A percentile compares a stretch with the other conserved stretches of the same genome.
Conservation (phyloP, 2,888 invertebrate species). For the Caenorhabditis drosophilae region DNA sequence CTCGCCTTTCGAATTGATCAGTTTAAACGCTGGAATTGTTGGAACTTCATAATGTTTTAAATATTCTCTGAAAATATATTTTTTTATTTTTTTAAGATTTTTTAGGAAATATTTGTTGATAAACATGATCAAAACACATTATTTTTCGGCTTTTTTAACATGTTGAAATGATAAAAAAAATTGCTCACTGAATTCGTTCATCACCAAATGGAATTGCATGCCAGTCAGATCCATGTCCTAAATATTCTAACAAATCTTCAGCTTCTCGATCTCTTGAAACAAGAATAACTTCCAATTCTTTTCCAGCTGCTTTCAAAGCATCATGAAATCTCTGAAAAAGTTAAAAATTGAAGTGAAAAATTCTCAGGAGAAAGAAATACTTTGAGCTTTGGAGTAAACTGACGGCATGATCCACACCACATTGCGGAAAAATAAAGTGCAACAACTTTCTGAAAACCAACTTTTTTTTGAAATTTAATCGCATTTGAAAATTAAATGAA, state of each 20-base stretch:
- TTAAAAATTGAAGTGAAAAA: background rate
- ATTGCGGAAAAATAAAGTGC: constrained; percentile 73
- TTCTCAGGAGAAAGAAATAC: constrained; percentile 9
- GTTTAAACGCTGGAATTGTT: constrained; percentile 70
- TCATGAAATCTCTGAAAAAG: constrained; percentile 42
- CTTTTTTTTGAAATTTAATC: background rate
- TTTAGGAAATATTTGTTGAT: background rate
- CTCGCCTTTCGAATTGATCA: constrained; percentile 70
- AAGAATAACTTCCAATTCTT: constrained; percentile 58
- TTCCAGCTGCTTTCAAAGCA: constrained; percentile 47
- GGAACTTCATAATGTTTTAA: constrained; percentile 55
- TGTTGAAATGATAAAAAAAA: background rate
- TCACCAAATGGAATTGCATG: constrained; percentile 56
- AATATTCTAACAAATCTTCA: constrained; percentile 64
- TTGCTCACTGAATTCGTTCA: constrained; percentile 55
- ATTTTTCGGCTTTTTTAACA: background rate
- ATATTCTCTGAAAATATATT: constrained; percentile 38
- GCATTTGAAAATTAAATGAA: background rate
- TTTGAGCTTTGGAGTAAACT: constrained; percentile 63
- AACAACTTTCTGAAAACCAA: constrained; percentile 49
- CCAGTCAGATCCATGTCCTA: constrained; percentile 65
- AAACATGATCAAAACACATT: too few species aligned
- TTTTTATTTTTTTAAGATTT: background rate
- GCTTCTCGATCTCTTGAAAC: constrained; percentile 59
- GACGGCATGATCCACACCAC: constrained; percentile 69